Base-by-base conservation (phyloP, 2,797 vertebrate species). In the Bradypodion pumilum region DNA sequence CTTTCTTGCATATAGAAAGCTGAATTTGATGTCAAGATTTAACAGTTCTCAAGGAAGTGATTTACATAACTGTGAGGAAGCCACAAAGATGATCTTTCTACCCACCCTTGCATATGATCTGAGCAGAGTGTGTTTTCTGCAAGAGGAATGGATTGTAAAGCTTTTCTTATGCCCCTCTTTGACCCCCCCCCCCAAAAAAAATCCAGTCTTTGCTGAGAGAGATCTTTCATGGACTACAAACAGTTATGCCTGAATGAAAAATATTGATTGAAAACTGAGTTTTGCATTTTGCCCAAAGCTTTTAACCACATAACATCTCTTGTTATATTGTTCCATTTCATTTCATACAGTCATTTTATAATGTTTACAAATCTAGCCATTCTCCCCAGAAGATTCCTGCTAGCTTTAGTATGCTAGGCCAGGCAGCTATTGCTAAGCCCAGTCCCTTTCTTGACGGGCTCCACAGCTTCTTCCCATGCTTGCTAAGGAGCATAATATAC, bases 341-440 rank as follows among this genome's bases (percentile, higher is more conserved):
- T 0, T 77, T 90, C 80, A 79, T 87, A 65, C 16, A 82, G 69
- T 82, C 63, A 82, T 83, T 88, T 4, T 15, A 87, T 90, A 91
- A 68, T 42, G 42, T 86, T 91, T 90, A 76, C 69, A 62, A 80
- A 89, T 89, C 70, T 81, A 87, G 83, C 84, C 10, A 59, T 89
- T 91, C 87, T 15, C 76, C 63, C 56, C 72, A 70, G 65, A 77
- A 80, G 42, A 62, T 46, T 79, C 60, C 27, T 77, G 25, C 52
- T 69, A 90, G 82, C 65, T 81, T 90, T 44, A 62, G 88, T 86
- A 85, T 84, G 73, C 29, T 91, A 40, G 78, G 63, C 79, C 78
- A 83, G 10, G 7, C 37, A 78, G 84, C 37, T 80, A 86, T 89
- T 88, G 63, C 44, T 91, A 92, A 81, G 2, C 63, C 4, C 29